Percentiles rank a stretch among this genome's conserved stretches.
Conservation (phyloP, 1,140 invertebrate genomes). For the Goniozus legneri region DNA sequence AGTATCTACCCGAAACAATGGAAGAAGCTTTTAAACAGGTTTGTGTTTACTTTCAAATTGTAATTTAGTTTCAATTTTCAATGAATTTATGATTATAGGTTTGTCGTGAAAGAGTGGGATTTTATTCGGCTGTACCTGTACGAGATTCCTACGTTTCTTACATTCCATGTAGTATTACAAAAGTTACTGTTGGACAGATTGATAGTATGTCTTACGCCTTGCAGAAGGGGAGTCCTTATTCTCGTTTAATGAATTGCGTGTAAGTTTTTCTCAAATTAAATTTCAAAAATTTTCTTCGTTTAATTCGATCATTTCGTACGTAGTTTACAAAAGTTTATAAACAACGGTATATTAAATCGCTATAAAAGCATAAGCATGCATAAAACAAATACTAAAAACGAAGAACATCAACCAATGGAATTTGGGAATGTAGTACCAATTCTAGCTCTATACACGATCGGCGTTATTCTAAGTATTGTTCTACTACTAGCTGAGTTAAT, state of each 20-base stretch:
- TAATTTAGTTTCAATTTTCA: too few species aligned
- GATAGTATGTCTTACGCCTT: background rate
- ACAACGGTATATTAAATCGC: background rate
- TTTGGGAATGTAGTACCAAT: background rate
- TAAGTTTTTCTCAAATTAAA: background rate
- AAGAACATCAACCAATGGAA: background rate
- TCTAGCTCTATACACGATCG: background rate
- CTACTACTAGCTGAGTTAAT: background rate
- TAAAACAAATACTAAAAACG: background rate
- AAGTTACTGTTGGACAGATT: background rate
- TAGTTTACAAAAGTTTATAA: background rate
- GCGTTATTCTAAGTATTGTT: background rate
- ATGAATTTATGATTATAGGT: too few species aligned
- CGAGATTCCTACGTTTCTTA: background rate
- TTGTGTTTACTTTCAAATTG: too few species aligned
- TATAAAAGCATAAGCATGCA: background rate
- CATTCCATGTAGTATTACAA: background rate
- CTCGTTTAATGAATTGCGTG: background rate
- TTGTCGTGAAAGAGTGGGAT: background rate
- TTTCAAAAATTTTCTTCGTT: background rate
- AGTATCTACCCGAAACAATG: background rate
- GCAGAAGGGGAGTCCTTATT: background rate
- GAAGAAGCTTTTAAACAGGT: too few species aligned
- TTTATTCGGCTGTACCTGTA: background rate
- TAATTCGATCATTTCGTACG: background rate